phyloP scores from a whole-genome alignment of 2,888 invertebrate genomes.

The Megalurothrips usitatus region DNA sequence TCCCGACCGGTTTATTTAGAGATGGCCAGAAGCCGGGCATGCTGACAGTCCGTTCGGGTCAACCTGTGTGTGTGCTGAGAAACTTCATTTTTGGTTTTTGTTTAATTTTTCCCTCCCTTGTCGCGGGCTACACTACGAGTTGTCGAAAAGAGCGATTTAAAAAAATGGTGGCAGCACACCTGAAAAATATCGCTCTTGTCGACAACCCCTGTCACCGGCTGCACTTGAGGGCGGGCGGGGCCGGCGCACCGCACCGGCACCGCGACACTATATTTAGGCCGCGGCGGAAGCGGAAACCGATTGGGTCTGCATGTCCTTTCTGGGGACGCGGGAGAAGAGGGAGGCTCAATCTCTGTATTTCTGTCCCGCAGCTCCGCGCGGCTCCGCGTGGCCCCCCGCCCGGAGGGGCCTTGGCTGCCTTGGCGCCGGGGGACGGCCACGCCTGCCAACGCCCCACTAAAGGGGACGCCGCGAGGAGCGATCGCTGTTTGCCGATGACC shows the following conservation, averaged over 20 bases:
- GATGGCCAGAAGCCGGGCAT: no score
- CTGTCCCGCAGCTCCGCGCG: neutral
- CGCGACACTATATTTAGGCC: slow-evolving; percentile 5
- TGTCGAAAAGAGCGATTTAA: neutral
- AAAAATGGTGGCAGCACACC: neutral
- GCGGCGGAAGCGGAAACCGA: neutral
- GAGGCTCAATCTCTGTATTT: neutral
- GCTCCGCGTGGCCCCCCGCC: neutral
- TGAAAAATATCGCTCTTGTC: neutral
- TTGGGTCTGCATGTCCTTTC: neutral
- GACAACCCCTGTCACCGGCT: neutral
- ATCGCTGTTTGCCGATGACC: no score
- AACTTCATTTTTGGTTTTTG: no score
- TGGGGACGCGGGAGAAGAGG: neutral
- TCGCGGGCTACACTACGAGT: neutral
- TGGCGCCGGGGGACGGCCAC: no score
- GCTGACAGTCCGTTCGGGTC: no score
- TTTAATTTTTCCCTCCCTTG: neutral
- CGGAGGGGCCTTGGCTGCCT: no score
- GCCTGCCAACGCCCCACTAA: no score
- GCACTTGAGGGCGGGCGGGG: neutral
- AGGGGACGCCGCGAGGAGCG: no score
- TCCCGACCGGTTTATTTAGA: no score
- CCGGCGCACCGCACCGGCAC: no score
- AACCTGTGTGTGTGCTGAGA: no score